Conservation (phyloP, 1,140 invertebrate species). For the Drosophila truncata region DNA sequence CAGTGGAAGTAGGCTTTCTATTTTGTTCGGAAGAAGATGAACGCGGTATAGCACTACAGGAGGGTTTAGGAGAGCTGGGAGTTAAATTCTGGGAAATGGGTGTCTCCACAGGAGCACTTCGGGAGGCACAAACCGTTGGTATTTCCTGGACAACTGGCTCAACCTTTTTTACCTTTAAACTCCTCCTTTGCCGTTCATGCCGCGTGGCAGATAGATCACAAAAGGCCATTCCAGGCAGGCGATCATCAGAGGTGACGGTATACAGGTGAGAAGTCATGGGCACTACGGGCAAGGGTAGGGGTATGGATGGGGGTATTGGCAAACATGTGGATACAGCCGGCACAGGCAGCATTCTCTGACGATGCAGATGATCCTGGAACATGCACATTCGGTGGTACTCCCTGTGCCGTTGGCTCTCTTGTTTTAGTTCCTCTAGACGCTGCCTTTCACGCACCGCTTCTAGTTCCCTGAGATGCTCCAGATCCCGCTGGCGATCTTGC, state of each 20-base stretch:
- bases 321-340: conserved; percentile 6
- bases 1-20: neutral
- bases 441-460: conserved; percentile 47
- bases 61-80: neutral
- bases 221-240: conserved; percentile 65
- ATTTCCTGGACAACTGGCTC: neutral
- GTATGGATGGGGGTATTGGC: neutral
- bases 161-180: neutral
- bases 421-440: conserved; percentile 26
- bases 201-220: neutral
- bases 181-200: neutral
- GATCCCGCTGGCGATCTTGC: conserved; percentile 45
- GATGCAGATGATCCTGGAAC: conserved; percentile 18
- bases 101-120: neutral
- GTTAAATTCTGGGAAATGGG: neutral
- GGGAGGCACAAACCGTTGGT: neutral
- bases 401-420: conserved; percentile 19
- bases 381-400: conserved; percentile 15
- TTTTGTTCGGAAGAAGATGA: neutral
- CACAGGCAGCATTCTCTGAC: conserved; percentile 14
- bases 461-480: conserved; percentile 31
- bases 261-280: conserved; percentile 48
- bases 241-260: conserved; percentile 37
- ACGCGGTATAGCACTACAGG: neutral
- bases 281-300: conserved; percentile 6